Conservation (phyloP, 2,113 vertebrate species). For the Sphyrna mokarran region DNA sequence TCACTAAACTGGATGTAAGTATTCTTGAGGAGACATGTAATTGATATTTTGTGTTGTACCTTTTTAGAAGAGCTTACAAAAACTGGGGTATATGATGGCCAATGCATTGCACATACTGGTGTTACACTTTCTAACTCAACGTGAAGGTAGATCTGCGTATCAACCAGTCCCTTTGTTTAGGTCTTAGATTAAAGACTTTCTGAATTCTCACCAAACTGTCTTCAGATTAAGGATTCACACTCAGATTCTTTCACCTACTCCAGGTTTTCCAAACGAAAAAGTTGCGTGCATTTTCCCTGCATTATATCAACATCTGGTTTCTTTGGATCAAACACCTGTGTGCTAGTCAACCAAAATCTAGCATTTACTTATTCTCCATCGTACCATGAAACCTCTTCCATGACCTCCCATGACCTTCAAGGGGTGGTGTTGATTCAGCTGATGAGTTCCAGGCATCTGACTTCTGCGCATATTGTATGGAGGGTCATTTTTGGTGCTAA, state of each 20-base stretch:
- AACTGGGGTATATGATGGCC: background rate
- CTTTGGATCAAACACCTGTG: background rate
- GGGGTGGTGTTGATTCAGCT: background rate
- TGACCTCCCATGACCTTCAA: background rate
- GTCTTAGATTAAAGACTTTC: background rate
- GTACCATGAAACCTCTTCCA: background rate
- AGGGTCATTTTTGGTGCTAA: background rate
- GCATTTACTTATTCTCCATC: background rate
- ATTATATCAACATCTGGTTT: background rate
- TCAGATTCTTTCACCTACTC: background rate
- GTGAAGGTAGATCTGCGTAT: background rate
- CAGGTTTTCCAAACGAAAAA: background rate
- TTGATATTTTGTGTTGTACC: background rate
- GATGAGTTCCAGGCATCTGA: background rate
- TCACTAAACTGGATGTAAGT: background rate
- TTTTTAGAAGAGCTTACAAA: background rate
- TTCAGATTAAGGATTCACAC: background rate
- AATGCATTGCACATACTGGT: background rate
- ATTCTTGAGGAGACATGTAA: background rate
- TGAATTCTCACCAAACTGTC: background rate
- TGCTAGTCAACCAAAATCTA: background rate
- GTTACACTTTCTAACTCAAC: background rate
- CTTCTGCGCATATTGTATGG: background rate
- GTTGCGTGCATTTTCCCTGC: background rate
- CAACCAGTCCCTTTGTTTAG: background rate